Base-by-base conservation (phyloP, 2,113 vertebrate species). In the Emydura subglobosa region DNA sequence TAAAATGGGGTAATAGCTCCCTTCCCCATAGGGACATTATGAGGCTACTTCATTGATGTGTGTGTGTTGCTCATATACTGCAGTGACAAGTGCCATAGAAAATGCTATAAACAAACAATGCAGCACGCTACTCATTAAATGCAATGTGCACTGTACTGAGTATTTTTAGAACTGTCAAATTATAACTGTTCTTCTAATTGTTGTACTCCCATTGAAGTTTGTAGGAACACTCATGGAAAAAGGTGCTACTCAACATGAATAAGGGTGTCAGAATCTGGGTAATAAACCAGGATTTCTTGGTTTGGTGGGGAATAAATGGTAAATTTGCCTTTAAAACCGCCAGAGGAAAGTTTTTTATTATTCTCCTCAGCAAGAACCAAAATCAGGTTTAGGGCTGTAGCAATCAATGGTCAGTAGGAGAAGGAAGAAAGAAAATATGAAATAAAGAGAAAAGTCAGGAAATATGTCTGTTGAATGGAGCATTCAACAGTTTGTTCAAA, bases 241-340 rank as follows among this genome's bases (percentile, higher is more conserved):
- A 42, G n/a, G 17, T 42, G 22, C 68, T 74, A 24, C 5, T 74
- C 68, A 74, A 25, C 68, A 74, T 22, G 83, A 49, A 31, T 87
- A 93, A 90, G n/a, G 17, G 39, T 2, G 27, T 49, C 4, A 61
- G 54, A 79, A 57, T 74, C 47, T 81, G 54, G 7, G 7, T 89
- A 29, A 10, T 31, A 25, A 10, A 65, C 53, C 1, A 5, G 14
- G 25, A 53, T 91, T 94, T 85, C 47, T 68, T 91, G 13, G 79
- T 95, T 93, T 85, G 65, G 85, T 59, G 24, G 76, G 90, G 9
- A 96, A 34, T 11, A 90, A 47, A 84, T 93, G 51, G 27, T n/a
- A 79, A 85, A 85, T 93, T 92, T 91, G 10, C 42, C 59, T 91
- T 42, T 34, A 65, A 82, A 91, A 83, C 78, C 95, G 85, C n/a